A percentile compares a stretch with the other conserved stretches of the same genome.
Evolutionary conservation across 2,888 invertebrate species (phyloP).

Genomic region (Schizaphis graminum): DNA sequence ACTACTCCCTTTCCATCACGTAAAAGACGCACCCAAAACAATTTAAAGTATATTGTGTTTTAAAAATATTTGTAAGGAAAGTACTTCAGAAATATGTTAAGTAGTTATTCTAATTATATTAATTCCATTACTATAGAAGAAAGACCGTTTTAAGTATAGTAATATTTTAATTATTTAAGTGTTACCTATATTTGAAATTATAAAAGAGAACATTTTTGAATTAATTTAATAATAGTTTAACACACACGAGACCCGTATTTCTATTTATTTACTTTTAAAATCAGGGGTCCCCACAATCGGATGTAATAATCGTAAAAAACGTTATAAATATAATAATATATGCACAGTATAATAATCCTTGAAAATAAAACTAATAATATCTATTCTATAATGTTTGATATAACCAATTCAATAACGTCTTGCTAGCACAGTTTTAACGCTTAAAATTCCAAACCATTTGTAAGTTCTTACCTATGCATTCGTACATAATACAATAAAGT

Average conservation of each 20-base stretch:
- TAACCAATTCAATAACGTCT: background rate
- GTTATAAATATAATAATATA: background rate
- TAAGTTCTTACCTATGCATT: background rate
- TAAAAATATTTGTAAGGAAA: background rate
- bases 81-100: background rate
- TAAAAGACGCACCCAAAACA: background rate
- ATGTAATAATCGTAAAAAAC: background rate
- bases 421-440: background rate
- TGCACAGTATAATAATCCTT: background rate
- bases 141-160: background rate
- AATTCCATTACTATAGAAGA: background rate
- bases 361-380: background rate
- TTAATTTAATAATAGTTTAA: background rate
- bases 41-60: background rate
- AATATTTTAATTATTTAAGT: background rate
- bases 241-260: background rate
- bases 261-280: background rate
- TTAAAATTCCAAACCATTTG: background rate
- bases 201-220: background rate
- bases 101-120: background rate
- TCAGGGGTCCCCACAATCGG: background rate
- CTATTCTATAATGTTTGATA: background rate
- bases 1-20: background rate
- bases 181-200: background rate
- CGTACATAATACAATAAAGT: background rate